Evolutionary conservation across 2,888 invertebrate genomes (phyloP).

Genomic region (Elaeidobius kamerunicus): DNA sequence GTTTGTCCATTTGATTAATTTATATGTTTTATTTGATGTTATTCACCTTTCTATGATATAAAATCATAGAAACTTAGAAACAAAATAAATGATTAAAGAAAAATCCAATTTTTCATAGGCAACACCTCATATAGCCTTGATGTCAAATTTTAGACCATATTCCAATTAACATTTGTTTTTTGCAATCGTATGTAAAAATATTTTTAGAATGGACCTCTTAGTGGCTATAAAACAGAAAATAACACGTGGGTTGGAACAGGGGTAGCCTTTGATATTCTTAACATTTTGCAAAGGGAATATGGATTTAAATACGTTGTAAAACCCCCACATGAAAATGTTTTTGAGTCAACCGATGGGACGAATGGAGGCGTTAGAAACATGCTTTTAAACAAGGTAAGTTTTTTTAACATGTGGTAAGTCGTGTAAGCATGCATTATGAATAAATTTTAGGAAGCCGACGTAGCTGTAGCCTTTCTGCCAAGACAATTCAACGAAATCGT

Average conservation of each 20-base stretch:
- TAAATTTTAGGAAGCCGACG: slow-evolving; percentile 63
- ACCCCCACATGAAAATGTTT: slow-evolving; percentile 56
- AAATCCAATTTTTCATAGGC: too few species aligned
- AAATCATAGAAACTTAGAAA: too few species aligned
- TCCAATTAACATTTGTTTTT: too few species aligned
- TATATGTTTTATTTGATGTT: too few species aligned
- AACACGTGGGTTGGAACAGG: slow-evolving; percentile 62
- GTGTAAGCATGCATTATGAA: neutral
- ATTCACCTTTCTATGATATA: too few species aligned
- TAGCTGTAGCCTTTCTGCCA: slow-evolving; percentile 77
- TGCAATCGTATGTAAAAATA: too few species aligned
- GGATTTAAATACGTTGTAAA: slow-evolving; percentile 73
- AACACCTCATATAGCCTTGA: too few species aligned
- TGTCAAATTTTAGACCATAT: too few species aligned
- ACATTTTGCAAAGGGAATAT: slow-evolving; percentile 64
- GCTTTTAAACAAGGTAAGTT: slow-evolving; percentile 47
- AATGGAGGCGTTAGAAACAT: slow-evolving; percentile 63
- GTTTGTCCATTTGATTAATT: too few species aligned
- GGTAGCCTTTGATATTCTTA: slow-evolving; percentile 68
- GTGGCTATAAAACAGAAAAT: slow-evolving; percentile 55
- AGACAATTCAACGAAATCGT: slow-evolving; percentile 54
- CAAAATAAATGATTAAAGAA: too few species aligned
- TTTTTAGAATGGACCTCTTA: slow-evolving; percentile 62
- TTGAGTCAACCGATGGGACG: slow-evolving; percentile 54
- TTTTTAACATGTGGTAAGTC: neutral